A percentile compares a stretch with the other conserved stretches of the same genome.
phyloP scores from a whole-genome alignment of 2,113 vertebrate genomes.

The Indri indri region DNA sequence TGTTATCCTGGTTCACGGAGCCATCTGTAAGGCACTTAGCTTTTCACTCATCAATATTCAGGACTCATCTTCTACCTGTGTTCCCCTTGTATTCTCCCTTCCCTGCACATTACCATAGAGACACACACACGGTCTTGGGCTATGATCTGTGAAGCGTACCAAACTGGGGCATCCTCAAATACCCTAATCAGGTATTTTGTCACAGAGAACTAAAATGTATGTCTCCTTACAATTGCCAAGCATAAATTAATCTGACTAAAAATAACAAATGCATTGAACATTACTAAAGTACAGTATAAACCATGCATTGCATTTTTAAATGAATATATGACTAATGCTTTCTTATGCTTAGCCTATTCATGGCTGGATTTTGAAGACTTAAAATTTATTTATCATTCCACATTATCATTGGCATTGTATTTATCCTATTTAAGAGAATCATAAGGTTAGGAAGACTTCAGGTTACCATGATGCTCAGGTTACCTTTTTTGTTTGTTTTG shows the following conservation, averaged over 20 bases:
- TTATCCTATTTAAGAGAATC: not conserved
- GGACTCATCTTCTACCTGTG: not conserved
- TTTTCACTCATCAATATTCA: not conserved
- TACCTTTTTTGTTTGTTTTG: not conserved
- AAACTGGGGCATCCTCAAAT: not conserved
- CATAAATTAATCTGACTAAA: not conserved
- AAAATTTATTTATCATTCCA: not conserved
- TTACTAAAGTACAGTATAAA: not conserved
- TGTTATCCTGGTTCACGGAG: not conserved
- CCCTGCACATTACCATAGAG: not conserved
- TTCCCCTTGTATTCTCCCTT: not conserved
- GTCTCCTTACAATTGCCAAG: not conserved
- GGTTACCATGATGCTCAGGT: not conserved
- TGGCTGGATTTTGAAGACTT: not conserved
- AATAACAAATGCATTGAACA: not conserved
- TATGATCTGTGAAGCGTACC: not conserved
- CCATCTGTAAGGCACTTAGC: rapidly evolving
- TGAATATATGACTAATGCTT: not conserved
- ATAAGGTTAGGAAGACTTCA: not conserved
- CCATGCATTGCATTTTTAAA: not conserved
- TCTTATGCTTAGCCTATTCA: not conserved
- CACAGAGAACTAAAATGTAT: not conserved
- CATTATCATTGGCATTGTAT: not conserved
- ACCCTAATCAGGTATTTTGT: not conserved
- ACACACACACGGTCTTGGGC: not conserved